These are phyloP conservation scores for Salpingus planirostris DNA, from an alignment of 2,888 invertebrate genomes.

Conservation along the genomic window DNA sequence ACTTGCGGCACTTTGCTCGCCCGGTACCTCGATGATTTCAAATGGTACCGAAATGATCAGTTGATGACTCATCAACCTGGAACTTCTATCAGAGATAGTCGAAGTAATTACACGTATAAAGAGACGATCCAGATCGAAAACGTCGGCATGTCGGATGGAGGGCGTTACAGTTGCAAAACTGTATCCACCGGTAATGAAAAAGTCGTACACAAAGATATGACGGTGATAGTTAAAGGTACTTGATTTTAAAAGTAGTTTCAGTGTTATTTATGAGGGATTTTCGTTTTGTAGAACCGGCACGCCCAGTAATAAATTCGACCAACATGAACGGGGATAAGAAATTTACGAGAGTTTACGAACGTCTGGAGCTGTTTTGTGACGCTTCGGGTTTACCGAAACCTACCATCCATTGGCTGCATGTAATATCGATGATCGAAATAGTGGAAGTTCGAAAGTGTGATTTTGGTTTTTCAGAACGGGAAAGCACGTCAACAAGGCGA, in stretches of 20 bases:
- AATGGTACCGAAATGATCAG: constrained; percentile 48
- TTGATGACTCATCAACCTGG: no score
- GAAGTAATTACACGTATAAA: no score
- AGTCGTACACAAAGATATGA: constrained; percentile 11
- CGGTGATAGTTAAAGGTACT: no score
- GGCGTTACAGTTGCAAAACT: no score
- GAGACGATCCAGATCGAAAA: no score
- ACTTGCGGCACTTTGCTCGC: constrained; percentile 51
- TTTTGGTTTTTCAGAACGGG: neutral
- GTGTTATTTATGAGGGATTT: no score
- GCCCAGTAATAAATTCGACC: constrained; percentile 39
- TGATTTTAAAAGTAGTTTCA: no score
- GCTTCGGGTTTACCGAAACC: constrained; percentile 57
- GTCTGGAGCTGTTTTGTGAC: constrained; percentile 46
- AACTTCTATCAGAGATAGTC: no score
- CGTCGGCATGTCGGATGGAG: no score
- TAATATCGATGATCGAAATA: no score
- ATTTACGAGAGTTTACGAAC: constrained; percentile 35
- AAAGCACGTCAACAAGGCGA: neutral
- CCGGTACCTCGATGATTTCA: constrained; percentile 43
- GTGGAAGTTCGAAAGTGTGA: neutral
- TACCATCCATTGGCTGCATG: constrained; percentile 61
- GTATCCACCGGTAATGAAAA: no score
- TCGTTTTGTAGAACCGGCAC: constrained; percentile 41
- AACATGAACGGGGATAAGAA: constrained; percentile 42